Base-by-base conservation (phyloP, 2,113 vertebrate genomes). In the Lepus timidus region DNA sequence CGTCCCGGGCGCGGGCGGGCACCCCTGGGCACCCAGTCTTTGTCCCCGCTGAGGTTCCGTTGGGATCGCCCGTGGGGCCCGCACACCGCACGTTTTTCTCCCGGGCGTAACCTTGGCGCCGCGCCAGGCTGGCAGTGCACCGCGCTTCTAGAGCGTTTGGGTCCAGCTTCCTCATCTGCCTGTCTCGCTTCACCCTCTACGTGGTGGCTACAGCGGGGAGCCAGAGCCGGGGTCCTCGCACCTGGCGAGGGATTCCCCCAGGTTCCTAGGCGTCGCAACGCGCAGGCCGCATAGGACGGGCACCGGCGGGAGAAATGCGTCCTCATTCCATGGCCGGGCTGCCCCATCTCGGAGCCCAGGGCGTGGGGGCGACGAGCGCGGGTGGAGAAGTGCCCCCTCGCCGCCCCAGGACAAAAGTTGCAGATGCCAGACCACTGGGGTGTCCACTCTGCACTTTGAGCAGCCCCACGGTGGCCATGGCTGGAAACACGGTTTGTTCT, bases 381-480 rank as follows among this genome's bases (percentile, higher is more conserved):
- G 36, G 27, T 33, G 62, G 51, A 39, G 20, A 51, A 65, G 9
- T 36, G 29, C 23, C 27, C 31, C 49, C 64, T n/a, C 64, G 33
- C 0, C 81, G 31, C 0, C 68, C 39, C 9, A 73, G 12, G 17
- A 92, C 71, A 74, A 70, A 74, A 86, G 52, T n/a, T 25, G 23
- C 73, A 49, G 95, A 33, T 78, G 31, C 5, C 86, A 71, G 87
- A 3, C 17, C 39, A 0, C 39, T 31, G 90, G 71, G 33, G 61
- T 31, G 61, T 52, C 74, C 65, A 20, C 88, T 91, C 20, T 84
- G 68, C 68, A 82, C 82, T 79, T 91, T 62, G 71, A 79, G 78
- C 76, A 92, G 62, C 44, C 64, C 61, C 13, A 76, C 27, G 19
- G 75, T 49, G 74, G 51, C 52, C 39, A 88, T 11, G 49, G 25